phyloP scores from a whole-genome alignment of 1,140 invertebrate genomes.

The Panulirus ornatus region DNA sequence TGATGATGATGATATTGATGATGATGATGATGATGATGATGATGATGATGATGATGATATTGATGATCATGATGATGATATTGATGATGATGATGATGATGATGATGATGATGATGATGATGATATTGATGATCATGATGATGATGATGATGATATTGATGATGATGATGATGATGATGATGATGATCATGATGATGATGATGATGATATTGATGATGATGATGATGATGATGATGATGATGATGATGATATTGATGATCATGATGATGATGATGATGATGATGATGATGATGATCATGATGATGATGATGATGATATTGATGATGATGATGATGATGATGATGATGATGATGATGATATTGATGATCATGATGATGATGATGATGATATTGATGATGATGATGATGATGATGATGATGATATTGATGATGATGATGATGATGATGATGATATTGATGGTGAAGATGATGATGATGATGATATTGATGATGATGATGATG shows the following conservation, averaged over 20 bases:
- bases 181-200: neutral
- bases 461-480: too few relatives aligned
- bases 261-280: neutral
- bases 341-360: too few relatives aligned
- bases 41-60: too few relatives aligned
- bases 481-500: neutral
- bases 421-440: too few relatives aligned
- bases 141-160: neutral
- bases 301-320: neutral
- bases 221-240: neutral
- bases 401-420: neutral
- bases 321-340: too few relatives aligned
- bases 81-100: too few relatives aligned
- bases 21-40: too few relatives aligned
- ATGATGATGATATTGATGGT: neutral
- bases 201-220: neutral
- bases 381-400: constrained; percentile 11
- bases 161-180: neutral
- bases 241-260: neutral
- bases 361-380: neutral
- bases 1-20: too few relatives aligned
- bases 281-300: too few relatives aligned
- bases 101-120: neutral
- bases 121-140: neutral
- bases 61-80: too few relatives aligned